phyloP scores from a whole-genome alignment of 1,140 invertebrate genomes.

The Ceratosolen fusciceps region DNA sequence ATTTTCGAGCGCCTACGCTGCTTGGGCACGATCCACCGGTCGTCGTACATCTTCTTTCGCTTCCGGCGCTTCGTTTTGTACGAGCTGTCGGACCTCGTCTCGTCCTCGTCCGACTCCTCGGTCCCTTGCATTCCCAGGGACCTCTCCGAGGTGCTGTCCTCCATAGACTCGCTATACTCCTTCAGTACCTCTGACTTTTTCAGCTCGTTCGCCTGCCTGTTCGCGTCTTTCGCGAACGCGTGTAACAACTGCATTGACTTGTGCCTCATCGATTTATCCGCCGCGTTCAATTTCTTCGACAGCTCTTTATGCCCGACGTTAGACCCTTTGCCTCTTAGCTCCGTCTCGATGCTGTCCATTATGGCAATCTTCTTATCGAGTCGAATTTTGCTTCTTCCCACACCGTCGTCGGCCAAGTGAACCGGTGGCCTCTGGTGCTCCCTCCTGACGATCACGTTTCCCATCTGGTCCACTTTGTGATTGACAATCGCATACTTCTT shows the following conservation, averaged over 20 bases:
- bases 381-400: not conserved
- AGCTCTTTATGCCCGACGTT: not conserved
- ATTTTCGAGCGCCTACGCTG: slow-evolving; percentile 3
- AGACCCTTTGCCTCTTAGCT: slow-evolving; percentile 6
- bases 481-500: slow-evolving; percentile 17
- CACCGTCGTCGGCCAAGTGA: not conserved
- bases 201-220: not conserved
- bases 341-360: not conserved
- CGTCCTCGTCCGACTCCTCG: slow-evolving; percentile 34
- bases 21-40: not conserved
- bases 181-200: not conserved
- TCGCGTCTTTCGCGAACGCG: not conserved
- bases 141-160: slow-evolving; percentile 23
- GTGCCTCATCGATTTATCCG: not conserved
- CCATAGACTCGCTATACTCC: not conserved
- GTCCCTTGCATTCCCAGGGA: slow-evolving; percentile 6
- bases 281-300: not conserved
- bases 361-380: slow-evolving; percentile 8
- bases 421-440: not conserved
- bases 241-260: not conserved
- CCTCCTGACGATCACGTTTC: not conserved
- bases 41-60: slow-evolving; percentile 33
- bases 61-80: slow-evolving; percentile 11
- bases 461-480: not conserved
- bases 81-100: slow-evolving; percentile 2